Percentiles rank a stretch among this genome's conserved stretches.
phyloP scores from a whole-genome alignment of 2,797 vertebrate genomes.

The Cyprinodon diabolis region DNA sequence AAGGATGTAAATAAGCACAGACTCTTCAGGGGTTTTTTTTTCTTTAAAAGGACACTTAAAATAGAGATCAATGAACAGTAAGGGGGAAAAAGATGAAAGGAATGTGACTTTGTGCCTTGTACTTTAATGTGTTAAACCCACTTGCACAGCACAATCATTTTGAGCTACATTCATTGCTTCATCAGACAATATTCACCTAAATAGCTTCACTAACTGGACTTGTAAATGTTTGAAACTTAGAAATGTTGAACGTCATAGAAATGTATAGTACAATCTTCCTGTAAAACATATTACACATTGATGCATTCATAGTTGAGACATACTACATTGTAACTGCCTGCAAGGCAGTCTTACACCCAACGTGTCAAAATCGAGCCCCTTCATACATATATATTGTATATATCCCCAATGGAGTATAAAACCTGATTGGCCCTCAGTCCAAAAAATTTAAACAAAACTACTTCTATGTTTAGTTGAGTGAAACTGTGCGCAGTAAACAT shows the following conservation, averaged over 20 bases:
- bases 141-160: not conserved
- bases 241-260: not conserved
- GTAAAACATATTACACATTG: no score
- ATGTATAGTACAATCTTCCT: not conserved
- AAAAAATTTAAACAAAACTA: no score
- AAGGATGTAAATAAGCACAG: constrained; percentile 48
- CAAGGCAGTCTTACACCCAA: no score
- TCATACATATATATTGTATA: no score
- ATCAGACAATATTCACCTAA: not conserved
- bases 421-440: no score
- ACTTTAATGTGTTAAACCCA: not conserved
- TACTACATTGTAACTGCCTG: no score
- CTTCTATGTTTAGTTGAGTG: no score
- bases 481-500: no score
- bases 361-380: no score
- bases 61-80: constrained; percentile 27
- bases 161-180: not conserved
- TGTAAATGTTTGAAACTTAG: not conserved
- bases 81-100: constrained; percentile 32
- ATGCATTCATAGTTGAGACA: no score
- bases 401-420: no score
- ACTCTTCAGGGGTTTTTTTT: constrained; percentile 24
- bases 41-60: constrained; percentile 32
- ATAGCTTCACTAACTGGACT: not conserved
- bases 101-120: constrained; percentile 19